Evolutionary conservation across 2,888 invertebrate genomes (phyloP), one percentile per base, ranked within the genome.

Genomic region (Tortricodes alternella): DNA sequence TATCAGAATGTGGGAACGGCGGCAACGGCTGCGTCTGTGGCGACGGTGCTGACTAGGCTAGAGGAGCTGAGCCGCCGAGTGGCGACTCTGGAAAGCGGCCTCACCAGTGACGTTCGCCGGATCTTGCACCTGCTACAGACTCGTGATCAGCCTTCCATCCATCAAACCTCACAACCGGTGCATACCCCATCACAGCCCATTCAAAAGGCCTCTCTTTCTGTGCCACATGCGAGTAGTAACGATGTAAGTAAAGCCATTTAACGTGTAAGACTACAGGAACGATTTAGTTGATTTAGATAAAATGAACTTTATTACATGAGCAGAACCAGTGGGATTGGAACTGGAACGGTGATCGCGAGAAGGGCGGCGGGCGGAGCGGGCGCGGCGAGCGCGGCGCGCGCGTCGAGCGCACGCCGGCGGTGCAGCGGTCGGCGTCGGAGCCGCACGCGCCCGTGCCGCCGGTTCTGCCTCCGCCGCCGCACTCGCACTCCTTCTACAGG

Each of bases 91-190:
- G 96, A 96, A 78, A 92, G 92, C 60, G 94, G 94, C 27, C 92
- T 96, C 70, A 94, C 94, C 16, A 88, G 93, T 6, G 96, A 96
- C 75, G 94, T 96, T 65, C 93, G 94, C 64, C 91, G 93, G 62
- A 96, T 96, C 61, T 85, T 96, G 70, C 91, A 91, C 48, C 80
- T 95, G 63, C 83, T 95, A 56, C 93, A 94, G 71, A 89, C 92
- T 11, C 81, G 87, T 11, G 87, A 88, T 18, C 65, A 46, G 35
- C 56, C 77, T 49, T 76, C 75, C 18, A 85, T 78, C 15, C 82
- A 88, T 23, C 13, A 21, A 15, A 7, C 39, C 39, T 39, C 39
- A 9, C 41, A 24, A 8, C 23, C 15, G 23, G 6, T 19, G 7
- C 41, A 23, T 64, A 83, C 85, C 2, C 89, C 89, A 7, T 80